Conservation (phyloP, 2,797 vertebrate genomes). For the Sebastiscus albofasciatus region DNA sequence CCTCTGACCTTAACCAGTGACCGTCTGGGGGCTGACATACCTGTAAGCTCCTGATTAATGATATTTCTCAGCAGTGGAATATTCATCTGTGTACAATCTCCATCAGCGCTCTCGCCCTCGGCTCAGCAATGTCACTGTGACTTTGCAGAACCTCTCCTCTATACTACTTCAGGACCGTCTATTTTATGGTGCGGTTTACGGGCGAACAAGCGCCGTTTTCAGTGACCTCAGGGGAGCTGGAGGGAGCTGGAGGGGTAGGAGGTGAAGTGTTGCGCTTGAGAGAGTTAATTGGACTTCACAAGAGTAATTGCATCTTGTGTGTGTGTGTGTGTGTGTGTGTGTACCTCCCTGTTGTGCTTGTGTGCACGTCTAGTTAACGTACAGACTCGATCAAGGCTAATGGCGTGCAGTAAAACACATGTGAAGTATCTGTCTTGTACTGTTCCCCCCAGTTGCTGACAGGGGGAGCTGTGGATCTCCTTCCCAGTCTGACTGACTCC, state of each 20-base stretch:
- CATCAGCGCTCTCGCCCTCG: constrained; percentile 40
- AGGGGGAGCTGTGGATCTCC: constrained; percentile 77
- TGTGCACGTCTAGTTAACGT: background rate
- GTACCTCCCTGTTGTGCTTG: background rate
- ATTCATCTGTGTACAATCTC: constrained; percentile 65
- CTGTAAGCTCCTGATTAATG: constrained; percentile 65
- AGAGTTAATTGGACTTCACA: constrained; percentile 26
- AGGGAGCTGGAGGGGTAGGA: background rate
- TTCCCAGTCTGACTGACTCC: background rate
- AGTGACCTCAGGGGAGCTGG: constrained; percentile 39
- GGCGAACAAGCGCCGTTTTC: constrained; percentile 22
- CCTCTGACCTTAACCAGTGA: constrained; percentile 47
- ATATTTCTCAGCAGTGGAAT: constrained; percentile 49
- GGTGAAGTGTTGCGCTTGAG: background rate
- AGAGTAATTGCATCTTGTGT: background rate
- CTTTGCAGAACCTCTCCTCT: constrained; percentile 61
- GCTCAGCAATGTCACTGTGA: constrained; percentile 59
- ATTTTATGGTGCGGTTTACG: constrained; percentile 57
- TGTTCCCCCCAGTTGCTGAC: constrained; percentile 14
- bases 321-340: background rate
- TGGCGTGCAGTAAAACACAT: constrained; percentile 14
- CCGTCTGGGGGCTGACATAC: constrained; percentile 53
- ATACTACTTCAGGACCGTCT: constrained; percentile 29
- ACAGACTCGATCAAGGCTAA: background rate
- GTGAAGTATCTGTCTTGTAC: constrained; percentile 11